phyloP scores from a whole-genome alignment of 2,113 vertebrate species.

The Rhodinocichla rosea region DNA sequence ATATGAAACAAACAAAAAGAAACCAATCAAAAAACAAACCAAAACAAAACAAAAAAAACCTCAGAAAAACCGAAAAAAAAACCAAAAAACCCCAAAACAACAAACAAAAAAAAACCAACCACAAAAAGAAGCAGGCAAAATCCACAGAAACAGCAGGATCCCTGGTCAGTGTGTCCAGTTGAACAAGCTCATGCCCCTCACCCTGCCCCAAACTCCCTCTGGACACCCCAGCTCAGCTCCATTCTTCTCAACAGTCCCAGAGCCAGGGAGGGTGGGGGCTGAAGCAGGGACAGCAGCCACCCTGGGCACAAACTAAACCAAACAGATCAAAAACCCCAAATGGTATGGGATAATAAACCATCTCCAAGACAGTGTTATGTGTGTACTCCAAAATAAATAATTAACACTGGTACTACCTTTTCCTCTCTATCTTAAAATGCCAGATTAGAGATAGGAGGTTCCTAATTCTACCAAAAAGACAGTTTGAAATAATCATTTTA shows the following conservation, averaged over 20 bases:
- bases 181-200: neutral
- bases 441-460: neutral
- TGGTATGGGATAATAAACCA: neutral
- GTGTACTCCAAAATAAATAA: neutral
- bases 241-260: fast-evolving
- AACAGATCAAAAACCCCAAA: neutral
- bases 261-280: neutral
- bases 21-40: neutral
- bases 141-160: neutral
- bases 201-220: neutral
- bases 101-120: neutral
- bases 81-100: too few species aligned
- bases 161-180: neutral
- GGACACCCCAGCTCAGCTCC: neutral
- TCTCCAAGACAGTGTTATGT: neutral
- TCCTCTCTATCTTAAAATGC: neutral
- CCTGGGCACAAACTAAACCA: neutral
- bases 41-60: neutral
- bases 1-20: neutral
- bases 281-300: neutral
- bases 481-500: neutral
- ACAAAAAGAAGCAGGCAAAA: neutral
- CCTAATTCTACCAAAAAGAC: neutral
- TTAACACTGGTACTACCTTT: neutral
- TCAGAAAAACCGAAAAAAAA: too few species aligned